phyloP scores from a whole-genome alignment of 2,797 vertebrate species.

The Smutsia gigantea region DNA sequence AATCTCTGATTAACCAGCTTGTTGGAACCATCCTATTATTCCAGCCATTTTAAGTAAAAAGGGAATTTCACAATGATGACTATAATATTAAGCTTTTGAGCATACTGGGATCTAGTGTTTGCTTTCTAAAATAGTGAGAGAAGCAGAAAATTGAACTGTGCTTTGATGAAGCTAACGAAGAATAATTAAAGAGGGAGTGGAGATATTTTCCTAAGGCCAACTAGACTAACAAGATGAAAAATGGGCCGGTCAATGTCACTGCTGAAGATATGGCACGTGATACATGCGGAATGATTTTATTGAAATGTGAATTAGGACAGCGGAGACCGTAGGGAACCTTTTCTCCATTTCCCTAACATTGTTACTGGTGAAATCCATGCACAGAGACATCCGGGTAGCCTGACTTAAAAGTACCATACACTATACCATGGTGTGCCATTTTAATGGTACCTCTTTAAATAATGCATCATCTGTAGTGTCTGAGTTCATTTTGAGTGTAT shows the following conservation, averaged over 20 bases:
- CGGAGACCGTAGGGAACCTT: neutral
- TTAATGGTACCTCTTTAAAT: neutral
- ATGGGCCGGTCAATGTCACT: neutral
- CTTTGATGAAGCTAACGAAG: neutral
- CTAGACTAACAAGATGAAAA: slow-evolving; percentile 13
- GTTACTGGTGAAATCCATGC: neutral
- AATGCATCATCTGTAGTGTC: neutral
- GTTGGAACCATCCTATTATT: neutral
- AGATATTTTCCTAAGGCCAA: neutral
- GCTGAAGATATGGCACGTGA: neutral
- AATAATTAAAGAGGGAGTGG: neutral
- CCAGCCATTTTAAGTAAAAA: neutral
- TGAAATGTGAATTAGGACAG: slow-evolving; percentile 8
- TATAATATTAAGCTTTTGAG: neutral
- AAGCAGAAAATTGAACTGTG: neutral
- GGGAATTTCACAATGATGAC: neutral
- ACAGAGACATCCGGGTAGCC: neutral
- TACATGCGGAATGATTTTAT: neutral
- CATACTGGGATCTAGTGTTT: neutral
- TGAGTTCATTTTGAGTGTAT: neutral
- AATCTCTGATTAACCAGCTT: neutral
- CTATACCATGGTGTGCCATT: neutral
- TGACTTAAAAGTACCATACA: neutral
- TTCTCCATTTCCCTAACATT: neutral
- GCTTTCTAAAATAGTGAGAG: slow-evolving; percentile 22